Evolutionary conservation across 1,140 invertebrate species (phyloP), one percentile per base, ranked within the genome.

Genomic region (Drosophila sp.): DNA sequence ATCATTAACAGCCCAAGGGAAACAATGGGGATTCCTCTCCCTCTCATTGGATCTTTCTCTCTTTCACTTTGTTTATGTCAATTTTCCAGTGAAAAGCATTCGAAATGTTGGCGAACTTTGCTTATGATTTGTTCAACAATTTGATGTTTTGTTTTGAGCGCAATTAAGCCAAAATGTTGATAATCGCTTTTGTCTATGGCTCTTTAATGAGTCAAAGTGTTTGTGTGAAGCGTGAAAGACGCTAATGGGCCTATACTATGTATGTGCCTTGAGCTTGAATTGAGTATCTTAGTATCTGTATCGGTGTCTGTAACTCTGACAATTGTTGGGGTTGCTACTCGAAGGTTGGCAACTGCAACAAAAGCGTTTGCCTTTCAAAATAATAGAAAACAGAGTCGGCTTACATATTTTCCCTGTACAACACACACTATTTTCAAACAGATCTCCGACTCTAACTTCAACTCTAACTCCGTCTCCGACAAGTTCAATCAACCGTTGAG

Each of bases 401-500:
- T 65, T 71, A 62, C 34, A 65, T 32, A 57, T 62, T 65, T 48
- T 70, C 54, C 53, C 66, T 75, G 48, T 76, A 61, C 59, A 78
- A 67, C 21, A 21, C 21, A 21, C n/a, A n/a, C n/a, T 56, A 72
- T 71, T 46, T 70, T 32, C 51, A 69, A 67, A 56, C 32, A 65
- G 76, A 62, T 61, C 58, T 46, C 43, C 25, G 70, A 71, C 77
- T 72, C 59, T 72, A 76, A 62, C 16, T 36, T 7, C 16, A 18
- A 40, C 63, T 36, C 13, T 13, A 38, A 38, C 38, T 46, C 5
- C n/a, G 53, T 38, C 80, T 86, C 69, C 74, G 73, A 86, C 81
- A 86, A 89, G 82, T 87, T 87, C 82, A 87, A 87, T 87, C 82
- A 87, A 87, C 82, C 83, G 72, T 89, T 78, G 82, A 78, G 81